These are phyloP conservation scores for Dipodomys stephensi DNA, from an alignment of 2,113 vertebrate species.

Conservation along the genomic window DNA sequence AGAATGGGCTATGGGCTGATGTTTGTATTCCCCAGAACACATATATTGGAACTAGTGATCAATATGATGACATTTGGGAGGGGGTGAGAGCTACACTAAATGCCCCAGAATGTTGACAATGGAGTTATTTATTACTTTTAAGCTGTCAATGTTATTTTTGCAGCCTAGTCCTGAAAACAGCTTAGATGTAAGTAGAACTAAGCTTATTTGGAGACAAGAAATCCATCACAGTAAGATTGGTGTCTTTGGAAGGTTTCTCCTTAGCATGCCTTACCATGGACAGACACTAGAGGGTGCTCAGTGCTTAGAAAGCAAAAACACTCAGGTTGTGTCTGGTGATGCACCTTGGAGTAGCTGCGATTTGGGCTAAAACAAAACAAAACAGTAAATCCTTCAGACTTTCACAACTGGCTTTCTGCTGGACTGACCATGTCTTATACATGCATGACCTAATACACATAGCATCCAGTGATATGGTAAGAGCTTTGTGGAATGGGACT, in stretches of 20 bases:
- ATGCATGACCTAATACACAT: no score
- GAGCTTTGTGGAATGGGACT: neutral
- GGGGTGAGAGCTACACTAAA: neutral
- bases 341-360: neutral
- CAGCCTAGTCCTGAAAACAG: neutral
- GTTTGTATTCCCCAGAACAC: neutral
- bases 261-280: neutral
- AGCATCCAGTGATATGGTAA: neutral
- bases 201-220: neutral
- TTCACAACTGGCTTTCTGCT: neutral
- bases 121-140: neutral
- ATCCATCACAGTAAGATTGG: neutral
- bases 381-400: neutral
- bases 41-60: neutral
- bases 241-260: accelerated
- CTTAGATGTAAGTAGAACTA: neutral
- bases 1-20: neutral
- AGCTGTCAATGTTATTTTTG: neutral
- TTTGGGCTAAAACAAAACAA: neutral
- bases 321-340: neutral
- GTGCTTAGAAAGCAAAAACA: slow-evolving; percentile 51
- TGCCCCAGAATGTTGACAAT: neutral
- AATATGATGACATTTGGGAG: neutral
- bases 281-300: slow-evolving; percentile 74
- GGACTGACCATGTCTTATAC: neutral